phyloP scores from a whole-genome alignment of 2,888 invertebrate genomes.

The Nomada goodeniana region DNA sequence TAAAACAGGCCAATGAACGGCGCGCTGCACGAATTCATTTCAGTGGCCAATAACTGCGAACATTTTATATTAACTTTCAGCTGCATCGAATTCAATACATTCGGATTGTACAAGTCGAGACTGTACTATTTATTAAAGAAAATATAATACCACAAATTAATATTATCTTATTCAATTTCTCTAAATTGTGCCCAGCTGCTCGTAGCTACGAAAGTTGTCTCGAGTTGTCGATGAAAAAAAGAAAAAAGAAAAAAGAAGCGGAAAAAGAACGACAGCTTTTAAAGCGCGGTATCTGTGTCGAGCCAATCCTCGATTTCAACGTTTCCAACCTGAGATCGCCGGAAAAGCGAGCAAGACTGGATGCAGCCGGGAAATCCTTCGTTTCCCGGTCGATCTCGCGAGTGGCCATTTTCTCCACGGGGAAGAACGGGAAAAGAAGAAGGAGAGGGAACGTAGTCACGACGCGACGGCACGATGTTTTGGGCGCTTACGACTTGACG shows the following conservation, averaged over 20 bases:
- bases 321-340: not conserved
- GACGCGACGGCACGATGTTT: slow-evolving; percentile 5
- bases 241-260: not conserved
- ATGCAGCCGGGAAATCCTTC: not conserved
- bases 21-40: too few relatives aligned
- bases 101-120: too few relatives aligned
- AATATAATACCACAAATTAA: too few relatives aligned
- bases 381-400: not conserved
- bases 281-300: not conserved
- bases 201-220: too few relatives aligned
- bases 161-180: too few relatives aligned
- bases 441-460: not conserved
- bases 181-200: too few relatives aligned
- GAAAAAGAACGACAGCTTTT: not conserved
- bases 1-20: too few relatives aligned
- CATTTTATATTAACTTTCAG: too few relatives aligned
- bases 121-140: too few relatives aligned
- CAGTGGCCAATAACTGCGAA: too few relatives aligned
- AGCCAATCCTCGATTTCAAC: not conserved
- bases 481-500: slow-evolving; percentile 23
- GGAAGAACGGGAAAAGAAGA: not conserved
- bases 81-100: too few relatives aligned
- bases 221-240: too few relatives aligned
- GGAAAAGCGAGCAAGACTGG: not conserved
- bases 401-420: not conserved